phyloP scores from a whole-genome alignment of 1,140 invertebrate species.

The Drosophila santomea region DNA sequence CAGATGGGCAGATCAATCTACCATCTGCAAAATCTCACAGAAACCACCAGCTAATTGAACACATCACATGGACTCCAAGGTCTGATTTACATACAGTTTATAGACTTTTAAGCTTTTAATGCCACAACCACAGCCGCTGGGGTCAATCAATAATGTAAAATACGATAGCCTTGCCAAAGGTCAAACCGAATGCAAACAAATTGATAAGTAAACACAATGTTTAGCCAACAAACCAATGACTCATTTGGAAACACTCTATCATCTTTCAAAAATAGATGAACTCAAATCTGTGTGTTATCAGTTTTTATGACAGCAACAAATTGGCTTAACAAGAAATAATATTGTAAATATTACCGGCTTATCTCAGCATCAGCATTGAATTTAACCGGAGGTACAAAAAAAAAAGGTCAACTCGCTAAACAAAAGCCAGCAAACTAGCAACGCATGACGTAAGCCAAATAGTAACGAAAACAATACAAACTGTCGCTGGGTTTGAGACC shows the following conservation, averaged over 20 bases:
- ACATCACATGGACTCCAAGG: slow-evolving; percentile 21
- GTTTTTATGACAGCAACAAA: slow-evolving; percentile 28
- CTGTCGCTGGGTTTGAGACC: slow-evolving; percentile 41
- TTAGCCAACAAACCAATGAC: slow-evolving; percentile 23
- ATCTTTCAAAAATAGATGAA: slow-evolving; percentile 21
- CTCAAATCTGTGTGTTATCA: slow-evolving; percentile 26
- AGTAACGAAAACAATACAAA: slow-evolving; percentile 52
- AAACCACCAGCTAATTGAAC: slow-evolving; percentile 27
- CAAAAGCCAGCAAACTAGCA: slow-evolving; percentile 39
- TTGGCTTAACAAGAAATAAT: not conserved
- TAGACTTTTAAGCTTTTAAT: slow-evolving; percentile 22
- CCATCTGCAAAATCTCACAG: slow-evolving; percentile 67
- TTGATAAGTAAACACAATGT: slow-evolving; percentile 33
- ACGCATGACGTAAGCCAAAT: slow-evolving; percentile 54
- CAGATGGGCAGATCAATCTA: slow-evolving; percentile 32
- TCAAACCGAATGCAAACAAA: slow-evolving; percentile 20
- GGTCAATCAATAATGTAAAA: slow-evolving; percentile 48
- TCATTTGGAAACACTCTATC: slow-evolving; percentile 13
- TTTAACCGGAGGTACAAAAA: slow-evolving; percentile 17
- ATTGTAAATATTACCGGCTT: slow-evolving; percentile 17
- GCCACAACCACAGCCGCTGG: not conserved
- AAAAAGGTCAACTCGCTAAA: slow-evolving; percentile 33
- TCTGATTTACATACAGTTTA: slow-evolving; percentile 41
- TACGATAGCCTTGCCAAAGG: slow-evolving; percentile 31
- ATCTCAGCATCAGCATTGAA: slow-evolving; percentile 50